Percentiles rank a stretch among this genome's conserved stretches.
Evolutionary conservation across 2,113 vertebrate species (phyloP).

Genomic region (Ageneiosus marmoratus): DNA sequence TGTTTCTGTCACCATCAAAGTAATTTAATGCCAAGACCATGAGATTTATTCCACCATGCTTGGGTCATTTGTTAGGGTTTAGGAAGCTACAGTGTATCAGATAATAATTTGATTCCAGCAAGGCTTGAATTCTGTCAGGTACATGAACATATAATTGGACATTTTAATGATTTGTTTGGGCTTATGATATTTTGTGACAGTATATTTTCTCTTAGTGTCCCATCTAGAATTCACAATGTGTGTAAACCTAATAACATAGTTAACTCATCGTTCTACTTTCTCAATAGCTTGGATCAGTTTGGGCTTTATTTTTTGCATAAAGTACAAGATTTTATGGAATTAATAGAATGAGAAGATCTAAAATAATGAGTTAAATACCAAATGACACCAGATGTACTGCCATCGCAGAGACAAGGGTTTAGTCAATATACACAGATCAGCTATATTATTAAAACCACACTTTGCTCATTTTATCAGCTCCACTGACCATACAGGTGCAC

Average conservation of each 20-base stretch:
- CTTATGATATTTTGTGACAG: neutral
- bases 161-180: neutral
- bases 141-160: neutral
- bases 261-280: neutral
- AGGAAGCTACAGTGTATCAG: neutral
- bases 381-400: neutral
- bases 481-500: too few relatives aligned
- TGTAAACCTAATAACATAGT: neutral
- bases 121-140: neutral
- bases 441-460: too few relatives aligned
- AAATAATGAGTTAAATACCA: neutral
- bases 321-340: neutral
- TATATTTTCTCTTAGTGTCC: neutral
- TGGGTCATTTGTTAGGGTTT: neutral
- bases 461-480: too few relatives aligned
- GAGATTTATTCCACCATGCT: neutral
- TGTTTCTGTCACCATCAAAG: neutral
- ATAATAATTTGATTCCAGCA: neutral
- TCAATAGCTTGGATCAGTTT: neutral
- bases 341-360: neutral
- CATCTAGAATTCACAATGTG: too few relatives aligned
- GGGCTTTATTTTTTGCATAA: neutral
- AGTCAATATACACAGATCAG: too few relatives aligned
- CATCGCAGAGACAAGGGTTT: neutral
- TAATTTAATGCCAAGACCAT: neutral